These are phyloP conservation scores for Drosophila trichaetosa DNA, from an alignment of 2,888 invertebrate genomes.

Conservation along the genomic window DNA sequence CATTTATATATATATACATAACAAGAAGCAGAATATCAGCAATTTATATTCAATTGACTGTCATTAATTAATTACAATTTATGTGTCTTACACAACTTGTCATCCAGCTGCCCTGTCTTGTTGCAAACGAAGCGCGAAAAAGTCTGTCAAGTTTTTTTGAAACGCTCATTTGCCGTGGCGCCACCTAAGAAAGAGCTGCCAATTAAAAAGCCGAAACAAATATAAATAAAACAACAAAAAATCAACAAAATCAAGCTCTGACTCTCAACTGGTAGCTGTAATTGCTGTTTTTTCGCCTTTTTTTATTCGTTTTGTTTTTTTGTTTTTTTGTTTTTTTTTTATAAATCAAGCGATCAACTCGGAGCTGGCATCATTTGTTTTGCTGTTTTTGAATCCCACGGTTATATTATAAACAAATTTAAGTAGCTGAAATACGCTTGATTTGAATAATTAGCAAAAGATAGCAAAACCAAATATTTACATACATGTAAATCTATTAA, in stretches of 20 bases:
- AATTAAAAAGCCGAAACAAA: slow-evolving; percentile 45
- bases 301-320: not conserved
- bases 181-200: slow-evolving; percentile 43
- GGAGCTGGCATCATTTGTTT: not conserved
- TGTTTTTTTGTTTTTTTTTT: not conserved
- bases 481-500: slow-evolving; percentile 32
- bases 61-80: slow-evolving; percentile 41
- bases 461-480: slow-evolving; percentile 34
- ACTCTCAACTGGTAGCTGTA: slow-evolving; percentile 37
- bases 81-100: slow-evolving; percentile 35
- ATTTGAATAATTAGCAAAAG: slow-evolving; percentile 33
- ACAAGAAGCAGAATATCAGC: not conserved
- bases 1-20: not conserved
- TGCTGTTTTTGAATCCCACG: slow-evolving; percentile 5
- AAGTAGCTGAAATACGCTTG: slow-evolving; percentile 24
- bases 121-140: slow-evolving; percentile 36
- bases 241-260: slow-evolving; percentile 1
- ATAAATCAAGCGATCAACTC: not conserved
- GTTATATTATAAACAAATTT: slow-evolving; percentile 23
- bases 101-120: slow-evolving; percentile 17
- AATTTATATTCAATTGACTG: slow-evolving; percentile 29
- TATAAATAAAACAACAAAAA: slow-evolving; percentile 3
- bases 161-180: slow-evolving; percentile 51
- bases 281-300: slow-evolving; percentile 11
- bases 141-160: slow-evolving; percentile 32